Conservation (phyloP, 53 echinoderm and acorn worm species). For the Apostichopus leukothele region DNA sequence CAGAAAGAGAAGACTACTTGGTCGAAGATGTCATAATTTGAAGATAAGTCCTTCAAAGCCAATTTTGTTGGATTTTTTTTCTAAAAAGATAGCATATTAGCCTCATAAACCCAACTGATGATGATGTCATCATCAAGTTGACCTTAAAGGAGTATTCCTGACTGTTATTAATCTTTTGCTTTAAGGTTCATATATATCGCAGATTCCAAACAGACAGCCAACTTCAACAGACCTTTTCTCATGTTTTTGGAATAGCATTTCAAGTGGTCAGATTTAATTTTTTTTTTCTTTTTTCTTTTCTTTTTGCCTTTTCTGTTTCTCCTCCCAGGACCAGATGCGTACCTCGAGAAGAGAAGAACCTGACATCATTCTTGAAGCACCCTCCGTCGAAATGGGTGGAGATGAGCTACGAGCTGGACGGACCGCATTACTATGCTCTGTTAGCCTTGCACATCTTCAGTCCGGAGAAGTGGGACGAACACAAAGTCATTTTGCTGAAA, state of each 20-base stretch:
- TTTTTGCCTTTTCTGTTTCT: neutral
- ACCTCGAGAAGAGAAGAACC: conserved; percentile 92
- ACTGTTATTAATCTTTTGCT: no score
- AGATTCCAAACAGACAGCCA: no score
- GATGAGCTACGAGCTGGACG: conserved; percentile 89
- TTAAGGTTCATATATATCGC: neutral
- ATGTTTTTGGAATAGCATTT: neutral
- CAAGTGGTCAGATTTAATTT: neutral
- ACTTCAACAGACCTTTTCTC: neutral
- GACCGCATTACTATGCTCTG: conserved; percentile 78
- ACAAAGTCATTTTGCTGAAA: conserved; percentile 63
- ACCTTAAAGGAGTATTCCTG: no score
- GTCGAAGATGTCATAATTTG: no score
- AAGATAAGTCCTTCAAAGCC: neutral
- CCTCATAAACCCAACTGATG: neutral
- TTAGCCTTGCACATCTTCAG: conserved; percentile 70
- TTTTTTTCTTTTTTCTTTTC: neutral
- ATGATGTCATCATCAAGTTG: no score
- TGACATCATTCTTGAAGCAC: conserved; percentile 72
- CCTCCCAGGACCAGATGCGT: conserved; percentile 84
- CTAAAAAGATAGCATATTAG: neutral
- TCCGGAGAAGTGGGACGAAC: conserved; percentile 83
- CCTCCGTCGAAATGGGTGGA: conserved; percentile 90
- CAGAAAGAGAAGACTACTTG: no score
- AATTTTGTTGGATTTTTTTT: neutral